These are phyloP conservation scores for Chloroceryle amazona DNA, from an alignment of 2,797 vertebrate species.

Conservation along the genomic window DNA sequence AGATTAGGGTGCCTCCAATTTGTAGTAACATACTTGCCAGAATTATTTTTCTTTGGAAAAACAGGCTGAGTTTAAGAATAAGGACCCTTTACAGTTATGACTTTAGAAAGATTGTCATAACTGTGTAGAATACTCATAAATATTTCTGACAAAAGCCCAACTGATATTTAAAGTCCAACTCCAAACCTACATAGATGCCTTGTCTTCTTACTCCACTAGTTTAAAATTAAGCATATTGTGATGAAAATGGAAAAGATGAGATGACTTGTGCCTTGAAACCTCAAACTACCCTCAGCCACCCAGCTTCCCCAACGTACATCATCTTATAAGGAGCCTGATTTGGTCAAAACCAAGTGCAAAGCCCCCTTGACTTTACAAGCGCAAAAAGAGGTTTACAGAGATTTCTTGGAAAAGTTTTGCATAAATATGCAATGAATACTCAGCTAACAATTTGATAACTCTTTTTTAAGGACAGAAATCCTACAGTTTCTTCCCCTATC, in stretches of 20 bases:
- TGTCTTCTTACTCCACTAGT: background rate
- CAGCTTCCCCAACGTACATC: background rate
- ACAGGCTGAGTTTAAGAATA: background rate
- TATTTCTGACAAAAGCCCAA: background rate
- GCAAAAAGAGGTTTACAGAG: background rate
- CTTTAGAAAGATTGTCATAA: background rate
- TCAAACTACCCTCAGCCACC: background rate
- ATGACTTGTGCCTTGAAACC: background rate
- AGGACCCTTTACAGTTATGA: background rate
- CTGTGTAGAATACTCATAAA: background rate
- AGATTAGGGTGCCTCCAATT: background rate
- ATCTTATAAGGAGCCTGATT: background rate
- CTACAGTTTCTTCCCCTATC: background rate
- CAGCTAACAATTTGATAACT: background rate
- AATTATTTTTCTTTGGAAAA: background rate
- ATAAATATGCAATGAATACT: background rate
- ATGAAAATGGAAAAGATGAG: background rate
- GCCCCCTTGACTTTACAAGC: background rate
- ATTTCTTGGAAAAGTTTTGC: background rate
- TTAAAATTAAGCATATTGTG: background rate
- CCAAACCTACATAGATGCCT: background rate
- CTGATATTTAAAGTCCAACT: background rate
- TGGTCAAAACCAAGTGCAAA: background rate
- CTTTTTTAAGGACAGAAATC: background rate
- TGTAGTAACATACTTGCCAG: background rate